Percentiles rank a stretch among this genome's conserved stretches.
These are phyloP conservation scores for Buphagus erythrorhynchus DNA, from an alignment of 2,797 vertebrate genomes.

Conservation along the genomic window DNA sequence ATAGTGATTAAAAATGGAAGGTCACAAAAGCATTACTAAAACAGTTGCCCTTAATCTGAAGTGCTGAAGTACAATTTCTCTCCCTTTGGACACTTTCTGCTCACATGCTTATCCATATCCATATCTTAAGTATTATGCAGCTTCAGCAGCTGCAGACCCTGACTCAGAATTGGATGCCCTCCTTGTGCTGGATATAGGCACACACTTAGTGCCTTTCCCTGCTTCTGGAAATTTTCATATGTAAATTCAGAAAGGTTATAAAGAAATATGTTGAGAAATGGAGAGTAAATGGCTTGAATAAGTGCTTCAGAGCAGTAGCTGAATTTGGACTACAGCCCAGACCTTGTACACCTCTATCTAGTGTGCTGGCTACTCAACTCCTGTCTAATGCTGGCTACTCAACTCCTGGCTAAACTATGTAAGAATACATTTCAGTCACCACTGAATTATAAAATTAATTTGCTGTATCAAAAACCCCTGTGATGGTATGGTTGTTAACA, in stretches of 20 bases:
- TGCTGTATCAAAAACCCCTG: neutral
- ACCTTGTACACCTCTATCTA: neutral
- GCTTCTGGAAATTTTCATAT: neutral
- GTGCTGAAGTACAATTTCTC: neutral
- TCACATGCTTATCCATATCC: neutral
- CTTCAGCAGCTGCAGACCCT: neutral
- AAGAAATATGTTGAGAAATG: neutral
- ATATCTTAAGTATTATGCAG: neutral
- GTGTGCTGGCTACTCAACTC: rapidly evolving
- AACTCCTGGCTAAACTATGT: neutral
- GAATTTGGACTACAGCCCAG: neutral
- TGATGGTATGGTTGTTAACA: neutral
- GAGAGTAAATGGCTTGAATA: neutral
- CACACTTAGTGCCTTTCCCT: neutral
- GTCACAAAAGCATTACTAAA: neutral
- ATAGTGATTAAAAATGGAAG: neutral
- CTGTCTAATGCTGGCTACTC: neutral
- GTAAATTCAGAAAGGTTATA: neutral
- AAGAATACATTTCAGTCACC: neutral
- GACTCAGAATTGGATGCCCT: neutral
- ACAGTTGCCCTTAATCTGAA: neutral
- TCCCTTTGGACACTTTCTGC: neutral
- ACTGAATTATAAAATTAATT: neutral
- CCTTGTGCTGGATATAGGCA: neutral
- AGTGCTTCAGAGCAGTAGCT: neutral